Conservation (phyloP, 2,797 vertebrate genomes). For the Momotus momota region DNA sequence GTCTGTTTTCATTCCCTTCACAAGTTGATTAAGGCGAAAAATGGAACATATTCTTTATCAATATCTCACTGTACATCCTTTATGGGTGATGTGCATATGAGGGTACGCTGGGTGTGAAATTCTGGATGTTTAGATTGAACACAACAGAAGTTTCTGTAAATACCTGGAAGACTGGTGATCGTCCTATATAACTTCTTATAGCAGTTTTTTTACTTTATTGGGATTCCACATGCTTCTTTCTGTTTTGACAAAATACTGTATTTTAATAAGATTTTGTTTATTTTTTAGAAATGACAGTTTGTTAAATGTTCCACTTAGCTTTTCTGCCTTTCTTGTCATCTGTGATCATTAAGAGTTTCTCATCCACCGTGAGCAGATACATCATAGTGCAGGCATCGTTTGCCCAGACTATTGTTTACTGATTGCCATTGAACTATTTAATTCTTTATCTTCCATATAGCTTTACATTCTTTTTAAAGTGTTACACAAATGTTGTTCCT, state of each 20-base stretch:
- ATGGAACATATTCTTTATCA: slow-evolving; percentile 46
- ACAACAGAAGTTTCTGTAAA: slow-evolving; percentile 14
- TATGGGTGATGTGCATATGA: neutral
- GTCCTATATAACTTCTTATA: neutral
- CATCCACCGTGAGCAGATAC: neutral
- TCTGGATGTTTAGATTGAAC: neutral
- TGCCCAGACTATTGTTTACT: neutral
- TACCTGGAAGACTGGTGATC: neutral
- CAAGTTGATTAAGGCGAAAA: slow-evolving; percentile 49
- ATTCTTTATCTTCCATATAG: neutral
- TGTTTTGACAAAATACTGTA: slow-evolving; percentile 28
- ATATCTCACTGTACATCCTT: slow-evolving; percentile 34
- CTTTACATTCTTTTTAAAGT: neutral
- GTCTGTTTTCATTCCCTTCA: slow-evolving; percentile 53
- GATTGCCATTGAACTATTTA: neutral
- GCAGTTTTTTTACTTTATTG: neutral
- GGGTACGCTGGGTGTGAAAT: slow-evolving; percentile 33
- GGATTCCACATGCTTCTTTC: slow-evolving; percentile 22
- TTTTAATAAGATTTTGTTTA: slow-evolving; percentile 43
- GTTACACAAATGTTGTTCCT: neutral
- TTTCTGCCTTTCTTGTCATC: neutral
- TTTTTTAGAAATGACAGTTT: slow-evolving; percentile 15
- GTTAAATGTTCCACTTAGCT: neutral
- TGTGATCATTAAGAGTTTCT: neutral
- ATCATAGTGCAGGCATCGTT: neutral